These are phyloP conservation scores for Oncopodura yosiiana DNA, from an alignment of 1,140 invertebrate genomes.

Conservation along the genomic window DNA sequence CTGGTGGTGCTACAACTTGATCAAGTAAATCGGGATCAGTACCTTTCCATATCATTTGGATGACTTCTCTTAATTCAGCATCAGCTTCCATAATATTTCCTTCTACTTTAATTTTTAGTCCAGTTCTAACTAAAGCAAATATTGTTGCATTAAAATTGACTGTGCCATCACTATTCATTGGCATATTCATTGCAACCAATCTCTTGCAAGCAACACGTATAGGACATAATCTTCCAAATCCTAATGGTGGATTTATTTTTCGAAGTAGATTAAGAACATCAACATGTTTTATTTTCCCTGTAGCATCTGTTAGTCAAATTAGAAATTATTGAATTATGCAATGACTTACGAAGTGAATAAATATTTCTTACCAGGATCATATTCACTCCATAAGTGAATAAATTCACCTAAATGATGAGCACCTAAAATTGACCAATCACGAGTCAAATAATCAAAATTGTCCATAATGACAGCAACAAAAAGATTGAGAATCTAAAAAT, in stretches of 20 bases:
- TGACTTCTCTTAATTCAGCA: conserved; percentile 84
- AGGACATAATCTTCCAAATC: conserved; percentile 98
- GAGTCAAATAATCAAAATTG: conserved; percentile 97
- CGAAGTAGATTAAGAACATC: conserved; percentile 94
- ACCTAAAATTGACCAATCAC: conserved; percentile 98
- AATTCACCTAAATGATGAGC: conserved; percentile 99
- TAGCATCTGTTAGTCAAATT: no score
- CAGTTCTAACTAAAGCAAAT: conserved; percentile 96
- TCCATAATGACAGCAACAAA: conserved; percentile 99
- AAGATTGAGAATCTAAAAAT: conserved; percentile 83
- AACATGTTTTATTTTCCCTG: conserved; percentile 96
- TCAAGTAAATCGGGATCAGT: conserved; percentile 90
- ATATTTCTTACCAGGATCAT: no score
- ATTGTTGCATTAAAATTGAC: conserved; percentile 98
- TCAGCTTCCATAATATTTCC: conserved; percentile 95
- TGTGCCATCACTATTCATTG: conserved; percentile 96
- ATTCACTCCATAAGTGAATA: conserved; percentile 96
- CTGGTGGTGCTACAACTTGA: conserved; percentile 96
- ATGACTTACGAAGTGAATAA: no score
- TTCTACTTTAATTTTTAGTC: conserved; percentile 93
- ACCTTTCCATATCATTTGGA: conserved; percentile 97
- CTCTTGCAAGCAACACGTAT: conserved; percentile 97
- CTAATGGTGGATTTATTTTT: conserved; percentile 96
- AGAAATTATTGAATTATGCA: no score
- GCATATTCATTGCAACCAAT: conserved; percentile 99